These are phyloP conservation scores for Ophthalmotilapia sp. DNA, from an alignment of 2,113 vertebrate species.

Conservation along the genomic window DNA sequence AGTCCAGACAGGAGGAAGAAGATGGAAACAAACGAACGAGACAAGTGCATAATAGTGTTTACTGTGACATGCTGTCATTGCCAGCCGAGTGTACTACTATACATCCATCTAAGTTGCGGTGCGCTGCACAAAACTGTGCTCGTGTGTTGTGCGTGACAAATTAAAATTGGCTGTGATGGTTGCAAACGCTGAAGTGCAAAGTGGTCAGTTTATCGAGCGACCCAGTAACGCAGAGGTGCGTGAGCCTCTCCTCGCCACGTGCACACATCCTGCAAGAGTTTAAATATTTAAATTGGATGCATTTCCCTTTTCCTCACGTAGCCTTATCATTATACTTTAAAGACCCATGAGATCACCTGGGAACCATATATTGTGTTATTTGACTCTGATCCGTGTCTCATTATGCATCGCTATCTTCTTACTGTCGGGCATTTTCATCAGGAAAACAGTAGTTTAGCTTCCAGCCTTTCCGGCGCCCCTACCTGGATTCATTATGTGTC, in stretches of 20 bases:
- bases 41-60: constrained; percentile 3
- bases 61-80: background rate
- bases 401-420: background rate
- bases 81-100: background rate
- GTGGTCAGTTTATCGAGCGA: background rate
- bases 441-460: background rate
- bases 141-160: background rate
- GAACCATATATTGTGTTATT: constrained; percentile 3
- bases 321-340: background rate
- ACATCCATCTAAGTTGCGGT: background rate
- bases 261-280: background rate
- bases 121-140: background rate
- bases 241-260: background rate
- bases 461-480: background rate
- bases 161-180: background rate
- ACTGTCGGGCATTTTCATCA: constrained; percentile 16
- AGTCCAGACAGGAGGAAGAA: background rate
- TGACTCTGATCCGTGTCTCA: constrained; percentile 23
- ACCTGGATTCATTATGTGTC: background rate
- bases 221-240: background rate
- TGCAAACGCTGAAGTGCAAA: background rate
- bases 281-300: background rate
- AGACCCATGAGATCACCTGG: background rate
- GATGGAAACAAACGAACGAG: background rate
- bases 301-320: background rate